Evolutionary conservation across 2,888 invertebrate genomes (phyloP).

Genomic region (Atrina japonica): DNA sequence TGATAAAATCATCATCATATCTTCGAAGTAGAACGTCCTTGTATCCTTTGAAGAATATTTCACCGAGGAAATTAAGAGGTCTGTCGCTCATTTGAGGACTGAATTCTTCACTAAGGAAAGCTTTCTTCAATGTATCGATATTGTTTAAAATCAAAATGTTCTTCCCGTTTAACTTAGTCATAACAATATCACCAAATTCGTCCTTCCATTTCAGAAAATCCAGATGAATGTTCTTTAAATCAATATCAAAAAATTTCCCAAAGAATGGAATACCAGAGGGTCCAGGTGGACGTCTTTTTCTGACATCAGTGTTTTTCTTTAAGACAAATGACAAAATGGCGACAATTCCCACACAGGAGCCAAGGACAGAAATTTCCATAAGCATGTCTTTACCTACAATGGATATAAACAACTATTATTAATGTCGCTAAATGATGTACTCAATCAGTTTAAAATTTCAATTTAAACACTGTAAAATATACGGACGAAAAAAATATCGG

Average conservation of each 20-base stretch:
- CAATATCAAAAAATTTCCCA: slow-evolving; percentile 53
- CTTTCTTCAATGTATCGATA: slow-evolving; percentile 51
- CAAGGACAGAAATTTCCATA: slow-evolving; percentile 8
- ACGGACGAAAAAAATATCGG: no score
- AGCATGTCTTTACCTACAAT: background rate
- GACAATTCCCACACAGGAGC: background rate
- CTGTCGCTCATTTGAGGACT: slow-evolving; percentile 50
- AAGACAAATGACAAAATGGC: no score
- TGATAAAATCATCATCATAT: slow-evolving; percentile 45
- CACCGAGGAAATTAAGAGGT: slow-evolving; percentile 56
- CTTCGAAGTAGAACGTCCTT: slow-evolving; percentile 56
- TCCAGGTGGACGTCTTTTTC: slow-evolving; percentile 50
- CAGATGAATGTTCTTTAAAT: slow-evolving; percentile 51
- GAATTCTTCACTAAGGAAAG: slow-evolving; percentile 52
- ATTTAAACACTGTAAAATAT: no score
- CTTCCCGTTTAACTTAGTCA: slow-evolving; percentile 56
- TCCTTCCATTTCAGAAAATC: slow-evolving; percentile 58
- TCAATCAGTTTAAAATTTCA: no score
- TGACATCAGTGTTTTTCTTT: background rate
- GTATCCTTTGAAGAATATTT: slow-evolving; percentile 49
- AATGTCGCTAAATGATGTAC: no score
- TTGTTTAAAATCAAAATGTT: slow-evolving; percentile 53
- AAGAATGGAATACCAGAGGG: slow-evolving; percentile 53
- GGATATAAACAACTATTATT: no score
- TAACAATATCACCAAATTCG: slow-evolving; percentile 52